Evolutionary conservation across 35 echinoderm and acorn worm genomes (phyloP).

Genomic region (Apostichopus californicus): DNA sequence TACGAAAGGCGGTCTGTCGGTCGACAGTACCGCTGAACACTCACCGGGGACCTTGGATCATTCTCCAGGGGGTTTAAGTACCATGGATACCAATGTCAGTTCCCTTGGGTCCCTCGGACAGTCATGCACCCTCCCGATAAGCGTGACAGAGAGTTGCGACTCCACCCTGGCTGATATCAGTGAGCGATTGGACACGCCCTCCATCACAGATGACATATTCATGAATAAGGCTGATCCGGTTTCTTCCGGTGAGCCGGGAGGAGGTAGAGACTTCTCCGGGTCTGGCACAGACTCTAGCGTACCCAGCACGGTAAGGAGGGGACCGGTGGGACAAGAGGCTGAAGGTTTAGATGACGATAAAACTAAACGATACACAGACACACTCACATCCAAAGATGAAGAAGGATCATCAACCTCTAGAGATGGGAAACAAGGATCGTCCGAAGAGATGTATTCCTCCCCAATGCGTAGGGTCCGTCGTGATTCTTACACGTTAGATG

Average conservation of each 20-base stretch:
- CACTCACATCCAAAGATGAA: neutral
- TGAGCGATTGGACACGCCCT: conserved; percentile 64
- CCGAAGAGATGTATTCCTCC: conserved; percentile 20
- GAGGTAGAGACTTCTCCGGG: neutral
- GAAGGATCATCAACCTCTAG: neutral
- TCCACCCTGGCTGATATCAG: conserved; percentile 85
- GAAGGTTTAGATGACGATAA: neutral
- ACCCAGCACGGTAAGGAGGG: conserved; percentile 49
- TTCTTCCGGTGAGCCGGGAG: neutral
- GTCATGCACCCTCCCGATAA: conserved; percentile 87
- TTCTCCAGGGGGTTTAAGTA: conserved; percentile 1
- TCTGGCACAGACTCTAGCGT: conserved; percentile 10
- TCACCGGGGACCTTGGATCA: neutral
- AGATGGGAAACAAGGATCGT: neutral
- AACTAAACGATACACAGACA: neutral
- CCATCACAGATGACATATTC: conserved; percentile 28
- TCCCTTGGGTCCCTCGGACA: conserved; percentile 67
- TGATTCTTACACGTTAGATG: conserved; percentile 87
- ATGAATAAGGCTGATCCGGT: neutral
- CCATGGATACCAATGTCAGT: conserved; percentile 19
- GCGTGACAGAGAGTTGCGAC: conserved; percentile 66
- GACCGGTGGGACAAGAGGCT: conserved; percentile 84
- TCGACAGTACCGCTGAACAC: neutral
- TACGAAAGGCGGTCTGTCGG: neutral
- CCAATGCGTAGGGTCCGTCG: conserved; percentile 65